Conservation (phyloP, 2,797 vertebrate genomes). For the Falco naumanni region DNA sequence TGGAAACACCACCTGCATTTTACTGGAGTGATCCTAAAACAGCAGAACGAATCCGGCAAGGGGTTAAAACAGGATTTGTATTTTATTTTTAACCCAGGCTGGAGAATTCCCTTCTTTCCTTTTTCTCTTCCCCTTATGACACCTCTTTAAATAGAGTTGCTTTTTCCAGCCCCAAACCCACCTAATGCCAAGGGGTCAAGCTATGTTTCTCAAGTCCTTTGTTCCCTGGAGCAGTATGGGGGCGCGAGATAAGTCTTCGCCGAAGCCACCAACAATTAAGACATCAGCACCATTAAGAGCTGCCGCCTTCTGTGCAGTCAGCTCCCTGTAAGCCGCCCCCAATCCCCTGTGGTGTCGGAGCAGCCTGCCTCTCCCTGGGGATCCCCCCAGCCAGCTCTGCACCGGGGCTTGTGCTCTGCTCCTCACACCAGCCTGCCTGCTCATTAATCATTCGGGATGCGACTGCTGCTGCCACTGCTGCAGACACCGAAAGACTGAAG, state of each 20-base stretch:
- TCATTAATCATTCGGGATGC: slow-evolving; percentile 23
- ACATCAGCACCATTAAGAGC: slow-evolving; percentile 3
- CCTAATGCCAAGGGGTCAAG: neutral
- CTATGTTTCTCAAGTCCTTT: slow-evolving; percentile 7
- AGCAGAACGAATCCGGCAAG: neutral
- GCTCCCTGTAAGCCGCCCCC: neutral
- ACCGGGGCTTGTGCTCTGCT: neutral
- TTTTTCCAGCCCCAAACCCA: neutral
- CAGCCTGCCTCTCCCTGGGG: neutral
- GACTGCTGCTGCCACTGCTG: neutral
- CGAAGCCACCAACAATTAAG: neutral
- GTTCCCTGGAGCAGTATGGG: neutral
- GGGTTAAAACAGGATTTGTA: neutral
- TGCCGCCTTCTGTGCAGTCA: neutral
- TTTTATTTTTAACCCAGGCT: neutral
- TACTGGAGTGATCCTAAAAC: neutral
- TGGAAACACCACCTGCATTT: neutral
- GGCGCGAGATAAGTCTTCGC: neutral
- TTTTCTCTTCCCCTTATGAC: neutral
- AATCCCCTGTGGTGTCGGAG: rapidly evolving
- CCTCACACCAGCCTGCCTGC: neutral
- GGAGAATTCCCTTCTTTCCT: neutral
- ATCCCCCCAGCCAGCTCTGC: neutral
- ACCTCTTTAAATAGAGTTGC: slow-evolving; percentile 5
- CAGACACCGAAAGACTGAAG: slow-evolving; percentile 13